Percentiles rank a stretch among this genome's conserved stretches.
Conservation (phyloP, 1,140 invertebrate genomes). For the Solen grandis region DNA sequence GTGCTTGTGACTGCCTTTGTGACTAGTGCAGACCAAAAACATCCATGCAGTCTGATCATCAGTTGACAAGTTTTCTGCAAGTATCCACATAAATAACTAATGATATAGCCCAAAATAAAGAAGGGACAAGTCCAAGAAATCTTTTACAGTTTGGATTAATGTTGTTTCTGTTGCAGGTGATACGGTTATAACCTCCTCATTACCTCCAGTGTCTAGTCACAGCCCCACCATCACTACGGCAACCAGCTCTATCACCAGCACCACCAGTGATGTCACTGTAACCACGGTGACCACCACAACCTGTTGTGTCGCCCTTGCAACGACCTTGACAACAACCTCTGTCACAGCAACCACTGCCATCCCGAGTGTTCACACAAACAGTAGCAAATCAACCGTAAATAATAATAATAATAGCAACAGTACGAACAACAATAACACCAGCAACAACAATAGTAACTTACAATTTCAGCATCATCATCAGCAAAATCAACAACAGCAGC, state of each 20-base stretch:
- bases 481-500: not conserved
- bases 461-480: not conserved
- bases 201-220: conserved; percentile 47
- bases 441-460: not conserved
- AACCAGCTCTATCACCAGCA: conserved; percentile 37
- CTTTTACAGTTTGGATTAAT: not conserved
- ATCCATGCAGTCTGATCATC: not conserved
- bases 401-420: not conserved
- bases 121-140: not conserved
- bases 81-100: not conserved
- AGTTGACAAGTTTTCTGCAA: not conserved
- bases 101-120: not conserved
- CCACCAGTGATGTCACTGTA: conserved; percentile 40
- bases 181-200: not conserved
- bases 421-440: not conserved
- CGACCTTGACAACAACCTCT: conserved; percentile 10
- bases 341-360: conserved; percentile 1
- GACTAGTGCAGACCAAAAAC: not conserved
- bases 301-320: conserved; percentile 13
- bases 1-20: not conserved
- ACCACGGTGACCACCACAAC: conserved; percentile 38
- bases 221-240: conserved; percentile 49
- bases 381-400: not conserved
- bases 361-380: not conserved
- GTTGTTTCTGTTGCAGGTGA: conserved; percentile 33